Evolutionary conservation across 2,888 invertebrate genomes (phyloP).

Genomic region (Gordius sp.): DNA sequence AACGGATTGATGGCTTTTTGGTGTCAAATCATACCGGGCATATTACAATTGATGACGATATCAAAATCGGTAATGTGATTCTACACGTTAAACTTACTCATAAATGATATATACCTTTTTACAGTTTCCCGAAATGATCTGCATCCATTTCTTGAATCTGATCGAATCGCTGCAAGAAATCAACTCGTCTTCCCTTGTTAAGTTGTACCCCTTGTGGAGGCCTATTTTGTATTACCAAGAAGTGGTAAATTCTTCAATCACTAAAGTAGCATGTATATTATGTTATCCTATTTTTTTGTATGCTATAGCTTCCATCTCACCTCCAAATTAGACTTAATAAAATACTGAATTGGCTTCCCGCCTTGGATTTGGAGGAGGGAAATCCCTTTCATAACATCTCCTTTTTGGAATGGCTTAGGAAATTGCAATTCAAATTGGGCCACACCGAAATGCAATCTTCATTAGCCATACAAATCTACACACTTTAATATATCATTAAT

Average conservation of each 20-base stretch:
- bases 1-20: conserved; percentile 73
- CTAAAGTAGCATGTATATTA: no score
- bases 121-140: conserved; percentile 84
- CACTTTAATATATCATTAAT: no score
- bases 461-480: conserved; percentile 61
- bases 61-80: conserved; percentile 51
- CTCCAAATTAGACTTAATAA: conserved; percentile 57
- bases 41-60: conserved; percentile 64
- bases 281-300: no score
- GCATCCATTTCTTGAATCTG: conserved; percentile 72
- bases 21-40: conserved; percentile 83
- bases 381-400: conserved; percentile 24
- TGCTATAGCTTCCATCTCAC: conserved; percentile 72
- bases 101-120: conserved; percentile 18
- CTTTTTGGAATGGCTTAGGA: conserved; percentile 50
- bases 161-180: conserved; percentile 80
- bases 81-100: conserved; percentile 11
- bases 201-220: conserved; percentile 63
- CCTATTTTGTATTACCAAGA: conserved; percentile 70
- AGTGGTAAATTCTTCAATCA: conserved; percentile 41
- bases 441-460: conserved; percentile 78
- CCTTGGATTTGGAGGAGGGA: background rate
- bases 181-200: conserved; percentile 42
- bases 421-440: conserved; percentile 85
- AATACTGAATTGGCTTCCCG: conserved; percentile 52